These are phyloP conservation scores for Lophius americanus DNA, from an alignment of 2,797 vertebrate species.

Conservation along the genomic window DNA sequence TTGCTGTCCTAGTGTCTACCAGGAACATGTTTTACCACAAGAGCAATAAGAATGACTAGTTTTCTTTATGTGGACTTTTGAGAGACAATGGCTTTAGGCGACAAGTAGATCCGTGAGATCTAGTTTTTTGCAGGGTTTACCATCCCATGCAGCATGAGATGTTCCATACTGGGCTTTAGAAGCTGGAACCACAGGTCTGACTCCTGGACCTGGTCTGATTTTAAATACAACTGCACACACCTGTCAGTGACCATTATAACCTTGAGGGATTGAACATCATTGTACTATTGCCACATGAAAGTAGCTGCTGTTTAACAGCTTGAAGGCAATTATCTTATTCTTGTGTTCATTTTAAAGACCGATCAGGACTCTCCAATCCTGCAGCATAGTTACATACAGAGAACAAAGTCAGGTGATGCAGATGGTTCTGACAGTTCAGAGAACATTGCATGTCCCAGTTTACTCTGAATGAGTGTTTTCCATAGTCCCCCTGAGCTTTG, in stretches of 20 bases:
- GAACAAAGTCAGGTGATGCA: conserved; percentile 50
- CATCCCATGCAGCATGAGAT: conserved; percentile 51
- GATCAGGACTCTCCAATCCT: conserved; percentile 39
- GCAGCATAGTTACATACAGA: conserved; percentile 51
- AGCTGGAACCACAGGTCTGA: conserved; percentile 24
- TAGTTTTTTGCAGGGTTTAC: conserved; percentile 49
- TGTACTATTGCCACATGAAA: conserved; percentile 32
- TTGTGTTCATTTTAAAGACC: conserved; percentile 20
- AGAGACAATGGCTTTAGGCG: conserved; percentile 51
- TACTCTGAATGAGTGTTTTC: conserved; percentile 66
- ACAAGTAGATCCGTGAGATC: conserved; percentile 52
- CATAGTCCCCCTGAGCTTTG: conserved; percentile 63
- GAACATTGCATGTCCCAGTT: conserved; percentile 61
- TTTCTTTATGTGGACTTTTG: conserved; percentile 39
- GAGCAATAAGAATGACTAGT: conserved; percentile 34
- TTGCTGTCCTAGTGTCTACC: conserved; percentile 35
- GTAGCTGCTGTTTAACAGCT: conserved; percentile 22
- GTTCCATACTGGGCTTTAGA: conserved; percentile 33
- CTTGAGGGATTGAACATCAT: conserved; percentile 44
- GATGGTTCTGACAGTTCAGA: conserved; percentile 62
- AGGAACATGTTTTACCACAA: conserved; percentile 24
- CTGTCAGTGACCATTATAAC: conserved; percentile 28
- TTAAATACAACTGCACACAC: conserved; percentile 23
- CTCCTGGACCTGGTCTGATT: too few relatives aligned
- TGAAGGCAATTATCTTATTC: neutral